Evolutionary conservation across 2,888 invertebrate species (phyloP).

Genomic region (Eumerus sabulonum): DNA sequence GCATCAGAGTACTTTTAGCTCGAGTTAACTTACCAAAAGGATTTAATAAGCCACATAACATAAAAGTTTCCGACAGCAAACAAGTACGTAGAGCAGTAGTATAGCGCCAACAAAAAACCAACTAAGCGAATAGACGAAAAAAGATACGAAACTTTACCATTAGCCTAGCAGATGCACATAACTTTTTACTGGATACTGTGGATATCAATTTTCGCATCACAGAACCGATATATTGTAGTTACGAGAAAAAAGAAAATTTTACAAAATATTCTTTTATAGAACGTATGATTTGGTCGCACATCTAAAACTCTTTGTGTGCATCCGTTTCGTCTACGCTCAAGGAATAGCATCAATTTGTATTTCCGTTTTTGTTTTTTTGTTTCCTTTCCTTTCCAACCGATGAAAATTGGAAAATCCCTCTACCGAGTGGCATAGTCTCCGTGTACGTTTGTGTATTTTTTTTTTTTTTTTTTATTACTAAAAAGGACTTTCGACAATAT

Average conservation of each 20-base stretch:
- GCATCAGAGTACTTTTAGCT: no score
- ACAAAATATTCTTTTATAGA: slow-evolving; percentile 19
- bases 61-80: slow-evolving; percentile 33
- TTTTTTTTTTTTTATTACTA: no score
- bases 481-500: background rate
- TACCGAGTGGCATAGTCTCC: background rate
- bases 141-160: slow-evolving; percentile 24
- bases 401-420: slow-evolving; percentile 32
- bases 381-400: slow-evolving; percentile 2
- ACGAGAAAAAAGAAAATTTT: slow-evolving; percentile 12
- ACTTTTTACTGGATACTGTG: slow-evolving; percentile 35
- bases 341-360: no score
- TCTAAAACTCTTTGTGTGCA: no score
- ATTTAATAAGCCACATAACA: slow-evolving; percentile 16
- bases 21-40: no score
- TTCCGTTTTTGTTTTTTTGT: no score
- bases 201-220: slow-evolving; percentile 44
- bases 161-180: slow-evolving; percentile 43
- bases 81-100: background rate
- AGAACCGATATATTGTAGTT: background rate
- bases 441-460: background rate
- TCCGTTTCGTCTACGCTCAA: no score
- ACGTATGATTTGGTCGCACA: background rate
- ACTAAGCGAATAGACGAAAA: slow-evolving; percentile 15
- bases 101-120: background rate